A percentile compares a stretch with the other conserved stretches of the same genome.
phyloP scores from a whole-genome alignment of 1,140 invertebrate species.

The Drosophila rufa region DNA sequence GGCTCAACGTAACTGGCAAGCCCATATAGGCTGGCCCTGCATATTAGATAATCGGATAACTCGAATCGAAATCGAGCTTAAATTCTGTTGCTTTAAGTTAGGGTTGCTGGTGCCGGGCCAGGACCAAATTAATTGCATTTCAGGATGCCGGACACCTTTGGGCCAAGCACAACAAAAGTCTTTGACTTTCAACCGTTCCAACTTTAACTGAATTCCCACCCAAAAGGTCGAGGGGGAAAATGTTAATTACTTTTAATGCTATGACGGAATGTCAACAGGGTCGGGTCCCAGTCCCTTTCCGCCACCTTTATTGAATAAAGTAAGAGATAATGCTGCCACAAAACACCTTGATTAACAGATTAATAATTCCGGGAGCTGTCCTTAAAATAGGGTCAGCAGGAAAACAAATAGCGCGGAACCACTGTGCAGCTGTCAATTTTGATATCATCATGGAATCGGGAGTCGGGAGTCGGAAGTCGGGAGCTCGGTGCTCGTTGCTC shows the following conservation, averaged over 20 bases:
- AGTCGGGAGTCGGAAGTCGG: too few species aligned
- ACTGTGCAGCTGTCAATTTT: slow-evolving; percentile 42
- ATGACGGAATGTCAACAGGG: slow-evolving; percentile 65
- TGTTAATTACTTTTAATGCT: slow-evolving; percentile 74
- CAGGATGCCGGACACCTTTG: slow-evolving; percentile 31
- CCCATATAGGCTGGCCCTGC: slow-evolving; percentile 15
- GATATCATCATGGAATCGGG: slow-evolving; percentile 16
- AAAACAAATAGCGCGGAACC: background rate
- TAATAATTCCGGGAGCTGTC: background rate
- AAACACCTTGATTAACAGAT: background rate
- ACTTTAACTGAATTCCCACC: slow-evolving; percentile 19
- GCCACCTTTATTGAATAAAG: slow-evolving; percentile 33
- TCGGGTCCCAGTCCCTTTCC: background rate
- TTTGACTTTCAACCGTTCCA: slow-evolving; percentile 17
- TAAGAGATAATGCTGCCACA: too few species aligned
- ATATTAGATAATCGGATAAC: slow-evolving; percentile 15
- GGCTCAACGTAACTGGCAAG: background rate
- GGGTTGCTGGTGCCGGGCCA: background rate
- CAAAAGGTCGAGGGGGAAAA: slow-evolving; percentile 28
- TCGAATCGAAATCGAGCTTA: slow-evolving; percentile 13
- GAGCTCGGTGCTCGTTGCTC: background rate
- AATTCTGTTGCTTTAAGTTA: background rate
- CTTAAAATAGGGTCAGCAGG: too few species aligned
- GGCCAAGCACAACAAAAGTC: slow-evolving; percentile 18
- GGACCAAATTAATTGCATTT: slow-evolving; percentile 49